A percentile compares a stretch with the other conserved stretches of the same genome.
Conservation (phyloP, 2,888 invertebrate genomes). For the Lissocephala sabroskyi region DNA sequence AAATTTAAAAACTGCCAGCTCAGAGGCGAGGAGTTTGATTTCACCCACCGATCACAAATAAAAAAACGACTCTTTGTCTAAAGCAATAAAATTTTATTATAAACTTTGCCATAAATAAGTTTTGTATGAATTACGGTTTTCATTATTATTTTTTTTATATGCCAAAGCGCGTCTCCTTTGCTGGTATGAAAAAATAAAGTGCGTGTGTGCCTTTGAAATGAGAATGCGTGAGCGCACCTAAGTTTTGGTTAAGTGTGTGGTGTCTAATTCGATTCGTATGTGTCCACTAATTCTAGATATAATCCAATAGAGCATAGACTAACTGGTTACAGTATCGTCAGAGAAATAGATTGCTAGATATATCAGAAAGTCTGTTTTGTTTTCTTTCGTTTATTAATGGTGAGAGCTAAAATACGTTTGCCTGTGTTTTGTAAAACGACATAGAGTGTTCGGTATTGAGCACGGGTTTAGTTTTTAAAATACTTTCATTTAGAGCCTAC, state of each 20-base stretch:
- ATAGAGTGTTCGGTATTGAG: no score
- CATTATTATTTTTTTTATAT: conserved; percentile 9
- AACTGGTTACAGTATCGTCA: no score
- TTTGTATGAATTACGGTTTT: not conserved
- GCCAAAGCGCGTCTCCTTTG: conserved; percentile 26
- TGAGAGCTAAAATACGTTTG: no score
- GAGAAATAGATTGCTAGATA: no score
- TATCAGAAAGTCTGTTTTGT: no score
- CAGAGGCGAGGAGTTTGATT: no score
- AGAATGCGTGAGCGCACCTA: conserved; percentile 14
- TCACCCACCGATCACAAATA: no score
- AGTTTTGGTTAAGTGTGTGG: not conserved
- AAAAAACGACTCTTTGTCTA: conserved; percentile 27
- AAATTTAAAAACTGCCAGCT: no score
- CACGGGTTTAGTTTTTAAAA: not conserved
- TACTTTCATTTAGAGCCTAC: not conserved
- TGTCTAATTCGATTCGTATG: conserved; percentile 1
- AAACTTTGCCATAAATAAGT: conserved; percentile 44
- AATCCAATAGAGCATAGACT: no score
- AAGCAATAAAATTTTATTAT: conserved; percentile 57
- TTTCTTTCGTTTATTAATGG: no score
- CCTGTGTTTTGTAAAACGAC: conserved; percentile 28
- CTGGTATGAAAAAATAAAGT: conserved; percentile 25
- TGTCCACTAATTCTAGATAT: not conserved
- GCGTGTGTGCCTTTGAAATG: conserved; percentile 3